These are phyloP conservation scores for human DNA, from an alignment of 2,113 vertebrate genomes.

Conservation along the genomic window GRCh38 chr14:62934501-62935000, in stretches of 20 bases:
- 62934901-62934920: neutral
- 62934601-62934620: neutral
- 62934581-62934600: neutral
- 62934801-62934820: neutral
- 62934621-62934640: neutral
- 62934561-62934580: neutral
- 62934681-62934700: conserved; percentile 10
- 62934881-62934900: neutral
- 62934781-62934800: conserved; percentile 22
- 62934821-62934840: conserved; percentile 51
- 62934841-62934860: conserved; percentile 43
- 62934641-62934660: neutral
- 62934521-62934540: neutral
- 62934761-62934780: conserved; percentile 35
- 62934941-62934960: neutral
- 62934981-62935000: neutral
- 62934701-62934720: conserved; percentile 49
- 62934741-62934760: conserved; percentile 55
- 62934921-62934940: neutral
- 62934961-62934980: neutral
- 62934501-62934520: neutral
- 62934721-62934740: conserved; percentile 57
- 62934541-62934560: neutral
- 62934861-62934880: neutral
- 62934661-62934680: conserved; percentile 7